phyloP scores from a whole-genome alignment of 2,888 invertebrate species.

The Epinotia demarniana region DNA sequence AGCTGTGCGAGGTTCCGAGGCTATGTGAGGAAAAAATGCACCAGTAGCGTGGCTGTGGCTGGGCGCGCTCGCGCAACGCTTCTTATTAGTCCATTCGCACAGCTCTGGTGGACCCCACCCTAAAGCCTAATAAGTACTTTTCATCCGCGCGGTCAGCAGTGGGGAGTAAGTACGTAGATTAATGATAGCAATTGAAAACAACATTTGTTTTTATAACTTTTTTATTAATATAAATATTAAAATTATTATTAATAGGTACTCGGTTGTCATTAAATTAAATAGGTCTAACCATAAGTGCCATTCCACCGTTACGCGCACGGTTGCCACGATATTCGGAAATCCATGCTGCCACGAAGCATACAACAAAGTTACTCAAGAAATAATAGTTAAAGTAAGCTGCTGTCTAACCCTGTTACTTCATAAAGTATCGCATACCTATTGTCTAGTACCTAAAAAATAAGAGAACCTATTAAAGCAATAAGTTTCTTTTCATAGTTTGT shows the following conservation, averaged over 20 bases:
- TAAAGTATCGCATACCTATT: constrained; percentile 16
- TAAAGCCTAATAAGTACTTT: too few species aligned
- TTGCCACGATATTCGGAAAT: background rate
- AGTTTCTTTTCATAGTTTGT: constrained; percentile 28
- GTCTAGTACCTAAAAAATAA: constrained; percentile 18
- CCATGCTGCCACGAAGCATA: constrained; percentile 22
- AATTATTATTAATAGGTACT: constrained; percentile 84
- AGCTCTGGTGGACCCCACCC: too few species aligned
- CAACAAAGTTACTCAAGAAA: constrained; percentile 2
- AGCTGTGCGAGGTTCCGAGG: too few species aligned
- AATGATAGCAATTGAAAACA: constrained; percentile 59
- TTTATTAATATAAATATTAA: constrained; percentile 85
- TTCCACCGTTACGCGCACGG: constrained; percentile 40
- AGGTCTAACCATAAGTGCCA: constrained; percentile 48
- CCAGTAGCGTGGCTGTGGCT: too few species aligned
- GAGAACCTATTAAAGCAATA: constrained; percentile 23
- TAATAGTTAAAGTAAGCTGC: constrained; percentile 30
- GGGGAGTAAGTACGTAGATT: too few species aligned
- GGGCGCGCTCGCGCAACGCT: too few species aligned
- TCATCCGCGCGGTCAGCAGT: too few species aligned
- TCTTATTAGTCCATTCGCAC: too few species aligned
- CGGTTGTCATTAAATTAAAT: constrained; percentile 83
- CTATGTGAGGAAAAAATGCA: too few species aligned
- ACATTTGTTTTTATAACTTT: constrained; percentile 76
- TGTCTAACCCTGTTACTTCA: background rate